These are phyloP conservation scores for Lamprotornis superbus DNA, from an alignment of 2,113 vertebrate genomes.

Conservation along the genomic window DNA sequence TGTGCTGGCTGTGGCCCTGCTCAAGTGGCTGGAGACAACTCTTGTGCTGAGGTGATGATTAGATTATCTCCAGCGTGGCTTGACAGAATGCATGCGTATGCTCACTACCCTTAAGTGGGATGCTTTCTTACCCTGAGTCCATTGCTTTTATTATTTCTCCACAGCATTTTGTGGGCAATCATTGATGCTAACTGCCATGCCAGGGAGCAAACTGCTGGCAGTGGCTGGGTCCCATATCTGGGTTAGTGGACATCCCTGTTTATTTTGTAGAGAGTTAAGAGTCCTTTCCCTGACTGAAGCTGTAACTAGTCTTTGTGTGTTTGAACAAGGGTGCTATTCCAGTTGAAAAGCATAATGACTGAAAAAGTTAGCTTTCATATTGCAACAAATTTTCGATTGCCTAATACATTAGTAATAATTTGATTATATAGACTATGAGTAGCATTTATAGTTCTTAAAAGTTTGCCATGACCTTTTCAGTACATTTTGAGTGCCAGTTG, in stretches of 20 bases:
- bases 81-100: fast-evolving
- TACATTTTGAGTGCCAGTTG: background rate
- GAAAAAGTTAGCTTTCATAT: background rate
- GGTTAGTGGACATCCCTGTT: background rate
- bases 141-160: background rate
- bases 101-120: fast-evolving
- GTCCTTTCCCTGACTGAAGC: background rate
- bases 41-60: background rate
- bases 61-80: background rate
- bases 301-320: background rate
- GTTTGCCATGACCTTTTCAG: background rate
- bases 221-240: background rate
- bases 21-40: background rate
- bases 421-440: background rate
- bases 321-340: background rate
- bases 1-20: background rate
- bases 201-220: background rate
- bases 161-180: background rate
- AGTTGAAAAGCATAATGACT: background rate
- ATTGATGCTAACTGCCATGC: fast-evolving
- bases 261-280: background rate
- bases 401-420: background rate
- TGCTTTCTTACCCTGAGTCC: background rate
- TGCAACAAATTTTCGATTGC: background rate
- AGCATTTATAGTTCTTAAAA: background rate